Evolutionary conservation across 2,113 vertebrate species (phyloP), one percentile per base, ranked within the genome.

Genomic region (Microcebus griseorufus): DNA sequence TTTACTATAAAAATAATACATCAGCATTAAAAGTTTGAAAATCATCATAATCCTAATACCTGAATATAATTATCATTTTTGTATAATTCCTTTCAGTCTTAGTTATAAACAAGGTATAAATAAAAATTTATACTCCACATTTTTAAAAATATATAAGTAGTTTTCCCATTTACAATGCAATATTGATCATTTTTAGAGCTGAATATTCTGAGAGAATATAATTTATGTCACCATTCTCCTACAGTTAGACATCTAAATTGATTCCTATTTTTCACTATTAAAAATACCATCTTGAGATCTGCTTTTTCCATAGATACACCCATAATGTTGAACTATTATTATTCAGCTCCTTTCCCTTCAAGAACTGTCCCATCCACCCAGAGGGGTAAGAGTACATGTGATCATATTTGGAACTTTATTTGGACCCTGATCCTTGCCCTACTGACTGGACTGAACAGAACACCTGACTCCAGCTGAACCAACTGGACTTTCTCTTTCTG

Each of bases 241-340:
- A 86, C 39, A 80, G 18, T 65, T 81, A 90, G 51, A 90, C 32
- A 92, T 53, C 67, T 94, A 90, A 90, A 88, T 3, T 91, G 81
- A 96, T 37, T 88, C 51, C 67, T 94, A 58, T 37, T 69, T 89
- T 85, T 89, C 76, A 87, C 53, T 78, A 88, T 84, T 90, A 90
- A 95, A 95, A 95, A 81, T 42, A 62, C 14, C 29, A 86, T 29
- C 72, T 76, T 92, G 29, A 83, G 37, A 65, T 85, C 29, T 70
- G 94, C 53, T 92, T 89, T 92, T 89, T 72, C 42, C 67, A 93
- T 0, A 95, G 39, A 88, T 29, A 73, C 32, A 85, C 32, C 51
- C 82, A 13, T 48, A 95, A 9, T 82, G 34, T 72, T 93, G 27
- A 94, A 93, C 53, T 78, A 90, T 34, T 90, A 55, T 34, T 72